A percentile compares a stretch with the other conserved stretches of the same genome.
phyloP scores from a whole-genome alignment of 2,797 vertebrate genomes.

The Bradypodion pumilum region DNA sequence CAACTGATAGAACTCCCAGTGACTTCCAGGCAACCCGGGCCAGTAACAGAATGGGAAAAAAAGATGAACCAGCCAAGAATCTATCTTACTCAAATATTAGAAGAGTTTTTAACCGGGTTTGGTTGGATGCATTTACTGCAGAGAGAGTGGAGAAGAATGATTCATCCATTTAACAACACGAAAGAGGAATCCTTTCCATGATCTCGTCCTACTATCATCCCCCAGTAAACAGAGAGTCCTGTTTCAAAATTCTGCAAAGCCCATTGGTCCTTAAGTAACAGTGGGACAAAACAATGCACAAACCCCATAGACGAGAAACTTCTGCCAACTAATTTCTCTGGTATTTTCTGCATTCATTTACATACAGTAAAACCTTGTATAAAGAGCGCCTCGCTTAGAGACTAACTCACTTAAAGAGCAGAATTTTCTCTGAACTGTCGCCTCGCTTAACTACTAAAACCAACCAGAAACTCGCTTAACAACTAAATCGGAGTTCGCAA shows the following conservation, averaged over 20 bases:
- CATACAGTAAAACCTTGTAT: too few species aligned
- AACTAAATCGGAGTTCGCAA: too few species aligned
- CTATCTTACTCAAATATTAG: not conserved
- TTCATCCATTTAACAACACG: not conserved
- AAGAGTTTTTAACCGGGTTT: not conserved
- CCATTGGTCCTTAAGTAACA: not conserved
- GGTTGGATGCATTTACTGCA: not conserved
- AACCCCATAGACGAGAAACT: not conserved
- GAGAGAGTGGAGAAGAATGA: not conserved
- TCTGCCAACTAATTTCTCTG: not conserved
- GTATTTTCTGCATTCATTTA: not conserved
- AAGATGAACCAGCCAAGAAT: not conserved
- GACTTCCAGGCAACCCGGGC: not conserved
- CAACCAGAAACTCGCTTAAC: too few species aligned
- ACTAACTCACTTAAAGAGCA: too few species aligned
- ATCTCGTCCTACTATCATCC: not conserved
- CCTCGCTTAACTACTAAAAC: too few species aligned
- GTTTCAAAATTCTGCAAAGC: not conserved
- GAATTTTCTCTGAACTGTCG: too few species aligned
- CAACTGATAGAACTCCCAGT: not conserved
- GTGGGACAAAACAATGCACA: not conserved
- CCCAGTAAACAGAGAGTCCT: not conserved
- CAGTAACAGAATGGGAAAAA: not conserved
- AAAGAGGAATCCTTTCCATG: not conserved
- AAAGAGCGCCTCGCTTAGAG: too few species aligned